Conservation (phyloP, 2,888 invertebrate genomes). For the Phaonia tiefii region DNA sequence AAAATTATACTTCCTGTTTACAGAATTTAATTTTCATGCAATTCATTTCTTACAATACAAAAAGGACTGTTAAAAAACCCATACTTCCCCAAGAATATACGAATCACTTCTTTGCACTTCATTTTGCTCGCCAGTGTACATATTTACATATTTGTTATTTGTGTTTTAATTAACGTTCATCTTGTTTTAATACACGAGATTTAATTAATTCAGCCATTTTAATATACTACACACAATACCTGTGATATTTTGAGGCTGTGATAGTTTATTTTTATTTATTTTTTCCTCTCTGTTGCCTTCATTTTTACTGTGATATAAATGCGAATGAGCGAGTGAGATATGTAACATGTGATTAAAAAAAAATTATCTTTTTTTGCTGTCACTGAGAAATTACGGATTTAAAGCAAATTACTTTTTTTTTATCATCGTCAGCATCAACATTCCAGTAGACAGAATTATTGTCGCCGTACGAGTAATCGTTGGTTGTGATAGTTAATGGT, state of each 20-base stretch:
- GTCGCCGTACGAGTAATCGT: no score
- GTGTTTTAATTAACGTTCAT: constrained; percentile 63
- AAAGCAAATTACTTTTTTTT: constrained; percentile 24
- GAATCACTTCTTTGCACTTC: no score
- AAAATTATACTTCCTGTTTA: no score
- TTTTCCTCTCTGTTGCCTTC: no score
- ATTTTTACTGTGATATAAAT: background rate
- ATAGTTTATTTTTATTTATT: background rate
- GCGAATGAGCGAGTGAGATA: no score
- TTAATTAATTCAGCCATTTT: constrained; percentile 63
- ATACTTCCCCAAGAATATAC: no score
- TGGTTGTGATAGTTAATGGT: constrained; percentile 31
- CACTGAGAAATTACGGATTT: background rate
- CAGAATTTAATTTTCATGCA: no score
- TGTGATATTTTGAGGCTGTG: constrained; percentile 34
- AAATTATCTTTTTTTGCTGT: background rate
- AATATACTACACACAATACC: constrained; percentile 42
- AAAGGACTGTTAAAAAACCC: no score
- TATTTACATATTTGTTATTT: constrained; percentile 41
- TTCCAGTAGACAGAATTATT: background rate
- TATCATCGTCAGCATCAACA: background rate
- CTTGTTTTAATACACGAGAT: constrained; percentile 55
- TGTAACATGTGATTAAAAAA: no score
- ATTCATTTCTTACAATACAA: no score
- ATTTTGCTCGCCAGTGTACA: no score